Base-by-base conservation (phyloP, 2,888 invertebrate genomes). In the Amblyjoppa proteus region DNA sequence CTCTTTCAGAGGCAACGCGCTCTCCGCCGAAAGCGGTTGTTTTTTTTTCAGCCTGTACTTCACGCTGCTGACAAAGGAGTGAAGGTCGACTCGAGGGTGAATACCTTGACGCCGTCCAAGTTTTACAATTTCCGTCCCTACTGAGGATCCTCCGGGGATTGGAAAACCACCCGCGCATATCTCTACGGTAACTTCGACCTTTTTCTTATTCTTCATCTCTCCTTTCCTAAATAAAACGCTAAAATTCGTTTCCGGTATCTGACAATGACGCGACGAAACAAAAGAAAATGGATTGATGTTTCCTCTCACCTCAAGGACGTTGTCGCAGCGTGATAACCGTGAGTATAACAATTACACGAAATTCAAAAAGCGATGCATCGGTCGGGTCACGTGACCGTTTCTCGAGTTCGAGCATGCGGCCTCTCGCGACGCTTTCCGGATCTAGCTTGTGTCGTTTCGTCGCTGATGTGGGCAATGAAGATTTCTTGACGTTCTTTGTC, bases 401-500 rank as follows among this genome's bases (percentile, higher is more conserved):
- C 41, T 13, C 41, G 45, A 41, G 68, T 13, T 34, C 71, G 38
- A 34, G 20, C 11, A 5, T 28, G 31, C 13, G 34, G 38, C 78
- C 69, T 66, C 84, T 80, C 13, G 71, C 49, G 70, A 56, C 53
- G 49, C 58, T 3, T 34, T 53, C n/a, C 20, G 31, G 16, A 53
- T 31, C 49, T n/a, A 20, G 49, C 38, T n/a, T 16, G 41, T 45
- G n/a, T n/a, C 20, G 34, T 41, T 31, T 70, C 49, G 56, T 45
- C 68, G 31, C 49, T 25, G 28, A 28, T 58, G 58, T 58, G 58
- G n/a, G 34, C 6, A 64, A 64, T 2, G 16, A 64, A 64, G 28
- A 34, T 64, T 64, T 34, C 81, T 74, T 81, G 77, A 84, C 76
- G 74, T 51, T 76, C 75, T 25, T 16, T 3, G 58, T 74, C 76